Evolutionary conservation across 2,113 vertebrate species (phyloP), one percentile per base, ranked within the genome.

Genomic region (Fulica atra): DNA sequence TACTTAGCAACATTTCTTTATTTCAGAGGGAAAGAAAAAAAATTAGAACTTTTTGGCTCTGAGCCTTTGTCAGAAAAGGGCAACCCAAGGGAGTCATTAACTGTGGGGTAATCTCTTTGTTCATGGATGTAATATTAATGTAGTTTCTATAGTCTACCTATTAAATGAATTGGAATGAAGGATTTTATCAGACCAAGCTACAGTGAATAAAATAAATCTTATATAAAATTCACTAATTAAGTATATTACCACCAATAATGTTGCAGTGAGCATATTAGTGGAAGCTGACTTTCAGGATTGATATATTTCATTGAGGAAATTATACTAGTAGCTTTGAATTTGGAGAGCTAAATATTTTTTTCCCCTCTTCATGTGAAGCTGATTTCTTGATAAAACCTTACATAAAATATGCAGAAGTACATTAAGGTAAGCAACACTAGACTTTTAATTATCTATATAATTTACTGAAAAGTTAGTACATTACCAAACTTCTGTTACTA

Each of bases 291-390:
- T 96, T 95, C 95, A 97, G 90, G 93, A 97, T 28, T 97, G 97
- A 97, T 98, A 96, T 89, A 97, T 97, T 98, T 98, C 95, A 95
- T 95, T 50, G 93, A 96, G 88, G 94, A 97, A 78, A 96, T 96
- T 11, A 95, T 94, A 90, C 96, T 86, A 88, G 28, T 57, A 56
- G 21, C 13, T 56, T 74, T 71, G 69, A 89, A 74, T 87, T 69
- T 44, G 57, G 61, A 97, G 86, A 84, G 14, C 2, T 46, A 42
- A 65, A 66, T 94, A 95, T 77, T 90, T 25, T 53, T 96, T 95
- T 96, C 82, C 72, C 73, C 89, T 15, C 28, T 66, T 79, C 7
- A 59, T 88, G 83, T 93, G 89, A 96, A 95, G 64, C 63, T 91
- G 83, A 96, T 96, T 96, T 96, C 95, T 96, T 95, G 56, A 73